Evolutionary conservation across 2,888 invertebrate genomes (phyloP), one percentile per base, ranked within the genome.

Genomic region (Clusia tigrina): DNA sequence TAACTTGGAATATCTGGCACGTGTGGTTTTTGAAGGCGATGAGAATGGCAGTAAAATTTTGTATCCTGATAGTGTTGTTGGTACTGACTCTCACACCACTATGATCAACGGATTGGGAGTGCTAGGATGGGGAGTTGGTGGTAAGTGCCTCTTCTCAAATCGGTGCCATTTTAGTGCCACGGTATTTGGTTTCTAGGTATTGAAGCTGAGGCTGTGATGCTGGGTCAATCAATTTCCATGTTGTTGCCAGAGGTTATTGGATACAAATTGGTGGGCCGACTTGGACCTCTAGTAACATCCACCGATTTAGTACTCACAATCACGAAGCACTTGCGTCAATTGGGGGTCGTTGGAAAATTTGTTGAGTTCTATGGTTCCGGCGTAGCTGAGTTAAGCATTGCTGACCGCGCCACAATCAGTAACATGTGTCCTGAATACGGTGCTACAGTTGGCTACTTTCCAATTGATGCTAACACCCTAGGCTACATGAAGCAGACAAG

Each of bases 371-470:
- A 93, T 84, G 98, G 98, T 0, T 91, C 95, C 0, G 98, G 98
- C 2, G 95, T 98, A 2, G 84, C 89, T 0, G 91, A 92, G 61
- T 85, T 99, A 2, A 95, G 95, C 60, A 95, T 99, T 66, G 98
- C 98, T 0, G 98, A 99, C 85, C 86, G 98, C 52, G 97, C 98
- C 0, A 99, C 98, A 0, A 95, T 99, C 60, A 94, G 96, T 70
- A 99, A 99, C 86, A 98, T 99, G 98, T 97, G 96, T 78, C 98
- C 98, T 0, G 95, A 96, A 83, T 98, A 98, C 81, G 98, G 98
- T 1, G 98, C 98, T 17, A 98, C 98, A 0, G 92, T 96, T 67
- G 97, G 95, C 0, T 96, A 91, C 84, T 98, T 98, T 85, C 95
- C 98, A 0, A 93, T 96, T 0, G 98, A 98, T 85, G 83, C 87